Evolutionary conservation across 1,140 invertebrate species (phyloP).

Genomic region (Plodia interpunctella): DNA sequence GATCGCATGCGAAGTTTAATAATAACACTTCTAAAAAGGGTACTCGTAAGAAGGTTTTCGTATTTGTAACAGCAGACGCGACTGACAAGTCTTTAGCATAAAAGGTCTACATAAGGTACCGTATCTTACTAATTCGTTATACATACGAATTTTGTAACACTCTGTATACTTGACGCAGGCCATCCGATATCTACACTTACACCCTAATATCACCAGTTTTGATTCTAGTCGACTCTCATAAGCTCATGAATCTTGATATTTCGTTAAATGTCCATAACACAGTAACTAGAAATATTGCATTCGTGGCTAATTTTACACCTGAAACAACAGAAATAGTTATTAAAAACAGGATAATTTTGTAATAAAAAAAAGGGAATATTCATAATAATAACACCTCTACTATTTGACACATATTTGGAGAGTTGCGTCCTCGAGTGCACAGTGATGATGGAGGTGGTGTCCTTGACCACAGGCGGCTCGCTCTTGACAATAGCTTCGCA

Average conservation of each 20-base stretch:
- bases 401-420: slow-evolving; percentile 62
- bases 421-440: slow-evolving; percentile 56
- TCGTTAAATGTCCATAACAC: slow-evolving; percentile 39
- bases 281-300: slow-evolving; percentile 18
- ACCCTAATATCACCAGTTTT: slow-evolving; percentile 58
- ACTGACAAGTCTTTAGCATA: too few relatives aligned
- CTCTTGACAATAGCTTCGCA: slow-evolving; percentile 55
- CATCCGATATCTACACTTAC: slow-evolving; percentile 54
- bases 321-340: slow-evolving; percentile 22
- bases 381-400: slow-evolving; percentile 35
- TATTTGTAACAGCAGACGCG: too few relatives aligned
- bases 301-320: slow-evolving; percentile 26
- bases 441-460: slow-evolving; percentile 47
- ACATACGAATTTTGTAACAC: too few relatives aligned
- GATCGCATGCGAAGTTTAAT: too few relatives aligned
- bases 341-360: background rate
- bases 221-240: slow-evolving; percentile 59
- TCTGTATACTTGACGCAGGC: slow-evolving; percentile 20
- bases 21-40: too few relatives aligned
- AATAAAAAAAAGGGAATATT: background rate
- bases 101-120: too few relatives aligned
- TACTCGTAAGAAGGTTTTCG: too few relatives aligned
- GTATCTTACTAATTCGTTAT: too few relatives aligned
- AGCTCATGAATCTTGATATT: slow-evolving; percentile 54
- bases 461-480: slow-evolving; percentile 55